Evolutionary conservation across 1,140 invertebrate genomes (phyloP).

Genomic region (Goniozus legneri): DNA sequence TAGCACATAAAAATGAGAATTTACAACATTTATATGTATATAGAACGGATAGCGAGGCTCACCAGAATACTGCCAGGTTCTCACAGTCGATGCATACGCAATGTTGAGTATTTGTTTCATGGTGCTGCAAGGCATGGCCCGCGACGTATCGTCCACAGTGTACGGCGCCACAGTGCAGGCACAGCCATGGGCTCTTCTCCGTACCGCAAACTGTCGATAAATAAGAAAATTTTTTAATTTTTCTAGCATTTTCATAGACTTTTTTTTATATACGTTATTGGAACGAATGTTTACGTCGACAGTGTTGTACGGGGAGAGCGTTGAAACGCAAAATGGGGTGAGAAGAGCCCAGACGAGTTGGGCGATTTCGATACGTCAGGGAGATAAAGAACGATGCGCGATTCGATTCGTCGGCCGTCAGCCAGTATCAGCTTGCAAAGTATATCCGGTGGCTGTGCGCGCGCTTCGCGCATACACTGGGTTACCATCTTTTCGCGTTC

Average conservation of each 20-base stretch:
- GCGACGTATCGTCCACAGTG: constrained; percentile 77
- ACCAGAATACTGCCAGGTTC: constrained; percentile 74
- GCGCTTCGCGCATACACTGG: neutral
- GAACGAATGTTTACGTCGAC: no score
- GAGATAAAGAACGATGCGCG: neutral
- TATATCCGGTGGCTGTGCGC: constrained; percentile 11
- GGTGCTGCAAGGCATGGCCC: constrained; percentile 73
- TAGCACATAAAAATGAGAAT: no score
- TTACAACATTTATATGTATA: no score
- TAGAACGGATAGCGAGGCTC: no score
- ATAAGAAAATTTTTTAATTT: neutral
- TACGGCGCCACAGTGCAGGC: constrained; percentile 68
- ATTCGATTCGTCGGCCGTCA: constrained; percentile 2
- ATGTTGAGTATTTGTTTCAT: constrained; percentile 62
- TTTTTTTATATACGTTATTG: neutral
- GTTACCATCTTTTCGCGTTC: constrained; percentile 12
- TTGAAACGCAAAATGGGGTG: no score
- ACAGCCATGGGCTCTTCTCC: constrained; percentile 71
- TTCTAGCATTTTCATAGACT: neutral
- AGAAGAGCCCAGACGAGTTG: no score
- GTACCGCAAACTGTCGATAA: constrained; percentile 62
- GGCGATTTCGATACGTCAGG: no score
- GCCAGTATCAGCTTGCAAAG: constrained; percentile 10
- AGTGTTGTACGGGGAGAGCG: no score
- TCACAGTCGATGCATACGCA: constrained; percentile 75